Evolutionary conservation across 2,888 invertebrate genomes (phyloP).

Genomic region (Atethmia centrago): DNA sequence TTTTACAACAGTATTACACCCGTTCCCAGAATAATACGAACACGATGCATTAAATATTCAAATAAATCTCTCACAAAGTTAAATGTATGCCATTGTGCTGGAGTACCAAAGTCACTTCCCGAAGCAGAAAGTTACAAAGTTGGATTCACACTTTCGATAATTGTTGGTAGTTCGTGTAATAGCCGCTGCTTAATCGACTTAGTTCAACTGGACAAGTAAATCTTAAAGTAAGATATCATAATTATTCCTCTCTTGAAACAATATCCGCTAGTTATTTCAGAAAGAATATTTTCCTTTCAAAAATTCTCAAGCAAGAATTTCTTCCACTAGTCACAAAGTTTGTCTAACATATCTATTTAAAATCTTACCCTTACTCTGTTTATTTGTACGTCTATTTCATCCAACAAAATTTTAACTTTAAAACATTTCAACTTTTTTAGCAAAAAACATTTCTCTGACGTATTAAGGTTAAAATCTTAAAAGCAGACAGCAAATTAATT

Average conservation of each 20-base stretch:
- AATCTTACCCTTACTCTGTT: not conserved
- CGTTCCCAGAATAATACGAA: conserved; percentile 5
- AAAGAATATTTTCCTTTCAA: conserved; percentile 1
- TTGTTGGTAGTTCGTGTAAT: conserved; percentile 48
- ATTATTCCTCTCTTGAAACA: conserved; percentile 27
- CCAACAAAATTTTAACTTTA: conserved; percentile 22
- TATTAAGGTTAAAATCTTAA: conserved; percentile 32
- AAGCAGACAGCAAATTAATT: conserved; percentile 22
- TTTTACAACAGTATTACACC: conserved; percentile 34
- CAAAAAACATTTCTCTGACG: conserved; percentile 26
- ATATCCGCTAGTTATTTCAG: conserved; percentile 2
- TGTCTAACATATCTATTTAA: conserved; percentile 13
- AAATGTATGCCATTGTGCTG: conserved; percentile 56
- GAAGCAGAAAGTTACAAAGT: conserved; percentile 47
- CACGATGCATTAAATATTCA: conserved; percentile 51
- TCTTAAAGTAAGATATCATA: conserved; percentile 15
- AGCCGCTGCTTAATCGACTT: conserved; percentile 44
- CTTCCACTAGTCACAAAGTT: not conserved
- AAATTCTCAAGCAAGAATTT: not conserved
- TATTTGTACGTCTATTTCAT: conserved; percentile 7
- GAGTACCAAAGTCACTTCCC: conserved; percentile 38
- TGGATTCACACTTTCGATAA: conserved; percentile 56
- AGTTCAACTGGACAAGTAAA: conserved; percentile 34
- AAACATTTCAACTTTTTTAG: conserved; percentile 17
- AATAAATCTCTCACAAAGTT: conserved; percentile 52